phyloP scores from a whole-genome alignment of 2,888 invertebrate genomes.

The Emmelina monodactyla region DNA sequence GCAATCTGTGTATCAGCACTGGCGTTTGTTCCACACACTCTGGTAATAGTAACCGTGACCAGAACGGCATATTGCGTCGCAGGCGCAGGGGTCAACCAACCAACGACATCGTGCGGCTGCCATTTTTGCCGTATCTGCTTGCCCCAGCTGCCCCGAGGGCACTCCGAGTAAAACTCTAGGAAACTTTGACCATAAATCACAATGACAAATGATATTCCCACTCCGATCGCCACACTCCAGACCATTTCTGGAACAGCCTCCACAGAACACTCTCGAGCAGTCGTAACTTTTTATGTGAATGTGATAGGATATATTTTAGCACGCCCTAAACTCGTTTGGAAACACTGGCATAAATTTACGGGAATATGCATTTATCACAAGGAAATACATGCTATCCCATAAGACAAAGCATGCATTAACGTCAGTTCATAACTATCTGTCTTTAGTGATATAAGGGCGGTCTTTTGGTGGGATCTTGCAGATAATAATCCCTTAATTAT shows the following conservation, averaged over 20 bases:
- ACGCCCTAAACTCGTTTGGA: conserved; percentile 17
- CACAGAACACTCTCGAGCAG: conserved; percentile 17
- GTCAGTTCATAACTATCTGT: conserved; percentile 28
- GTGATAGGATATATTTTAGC: conserved; percentile 25
- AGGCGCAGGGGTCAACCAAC: conserved; percentile 27
- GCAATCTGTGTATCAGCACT: conserved; percentile 22
- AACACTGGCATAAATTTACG: conserved; percentile 3
- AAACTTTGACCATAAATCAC: conserved; percentile 32
- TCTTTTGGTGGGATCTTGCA: conserved; percentile 23
- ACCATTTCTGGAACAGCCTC: conserved; percentile 23
- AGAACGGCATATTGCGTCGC: conserved; percentile 30
- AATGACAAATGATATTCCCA: conserved; percentile 41
- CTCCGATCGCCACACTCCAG: conserved; percentile 20
- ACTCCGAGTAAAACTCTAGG: neutral
- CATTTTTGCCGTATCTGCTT: conserved; percentile 42
- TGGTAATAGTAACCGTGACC: conserved; percentile 44
- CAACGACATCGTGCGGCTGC: conserved; percentile 43
- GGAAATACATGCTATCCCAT: conserved; percentile 1
- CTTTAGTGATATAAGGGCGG: conserved; percentile 37
- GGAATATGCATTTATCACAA: conserved; percentile 1
- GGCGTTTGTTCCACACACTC: conserved; percentile 33
- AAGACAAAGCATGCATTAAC: conserved; percentile 25
- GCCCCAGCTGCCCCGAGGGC: conserved; percentile 20
- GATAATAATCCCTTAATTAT: conserved; percentile 52
- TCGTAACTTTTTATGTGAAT: conserved; percentile 33